Evolutionary conservation across 2,797 vertebrate species (phyloP).

Genomic region (Luscinia luscinia): DNA sequence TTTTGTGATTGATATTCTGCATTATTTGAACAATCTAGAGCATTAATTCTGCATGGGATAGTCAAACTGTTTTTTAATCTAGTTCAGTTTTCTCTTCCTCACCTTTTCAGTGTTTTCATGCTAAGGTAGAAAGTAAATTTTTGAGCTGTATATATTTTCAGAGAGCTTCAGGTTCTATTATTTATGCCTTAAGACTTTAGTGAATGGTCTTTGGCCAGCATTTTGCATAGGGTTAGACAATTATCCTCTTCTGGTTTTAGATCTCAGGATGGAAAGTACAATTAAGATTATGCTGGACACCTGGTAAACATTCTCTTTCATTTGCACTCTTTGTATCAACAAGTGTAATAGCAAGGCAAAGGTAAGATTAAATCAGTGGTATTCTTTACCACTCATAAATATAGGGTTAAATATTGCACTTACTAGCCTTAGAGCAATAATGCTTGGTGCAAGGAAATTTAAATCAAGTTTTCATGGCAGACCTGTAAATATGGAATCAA

Average conservation of each 20-base stretch:
- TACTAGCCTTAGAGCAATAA: background rate
- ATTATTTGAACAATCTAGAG: background rate
- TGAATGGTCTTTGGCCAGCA: background rate
- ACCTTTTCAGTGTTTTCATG: background rate
- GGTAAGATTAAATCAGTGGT: background rate
- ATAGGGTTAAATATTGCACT: background rate
- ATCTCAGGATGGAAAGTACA: background rate
- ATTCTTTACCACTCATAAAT: background rate
- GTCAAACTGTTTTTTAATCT: background rate
- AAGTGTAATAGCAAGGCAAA: background rate
- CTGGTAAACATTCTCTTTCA: background rate
- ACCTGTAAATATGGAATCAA: background rate
- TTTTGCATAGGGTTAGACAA: background rate
- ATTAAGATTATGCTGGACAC: background rate
- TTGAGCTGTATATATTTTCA: background rate
- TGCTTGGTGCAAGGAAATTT: background rate
- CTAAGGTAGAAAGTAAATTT: background rate
- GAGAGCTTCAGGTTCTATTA: background rate
- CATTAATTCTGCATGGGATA: background rate
- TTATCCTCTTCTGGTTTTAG: background rate
- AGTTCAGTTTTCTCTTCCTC: background rate
- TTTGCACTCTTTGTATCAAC: background rate
- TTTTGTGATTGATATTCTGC: background rate
- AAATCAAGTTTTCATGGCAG: background rate
- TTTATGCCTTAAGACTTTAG: background rate